These are phyloP conservation scores for Trachemys scripta DNA, from an alignment of 2,113 vertebrate species.

Conservation along the genomic window DNA sequence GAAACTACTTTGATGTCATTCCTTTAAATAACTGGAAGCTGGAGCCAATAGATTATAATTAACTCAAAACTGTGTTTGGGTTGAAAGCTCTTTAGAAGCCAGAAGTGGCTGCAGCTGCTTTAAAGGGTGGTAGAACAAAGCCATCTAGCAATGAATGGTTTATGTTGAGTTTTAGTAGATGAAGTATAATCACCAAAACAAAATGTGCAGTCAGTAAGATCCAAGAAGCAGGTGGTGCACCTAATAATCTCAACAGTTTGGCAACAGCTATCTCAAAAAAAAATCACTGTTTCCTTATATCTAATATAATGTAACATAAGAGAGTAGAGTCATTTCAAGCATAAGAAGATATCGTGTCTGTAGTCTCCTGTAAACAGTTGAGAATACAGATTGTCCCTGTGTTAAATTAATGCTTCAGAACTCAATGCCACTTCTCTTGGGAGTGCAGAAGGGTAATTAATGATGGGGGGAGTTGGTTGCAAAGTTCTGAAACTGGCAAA, in stretches of 20 bases:
- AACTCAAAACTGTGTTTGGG: slow-evolving; percentile 44
- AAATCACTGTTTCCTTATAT: not conserved
- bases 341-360: not conserved
- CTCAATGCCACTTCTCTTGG: not conserved
- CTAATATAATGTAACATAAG: not conserved
- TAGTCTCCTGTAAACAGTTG: not conserved
- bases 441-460: slow-evolving; percentile 17
- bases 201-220: slow-evolving; percentile 60
- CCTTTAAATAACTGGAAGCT: slow-evolving; percentile 53
- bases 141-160: slow-evolving; percentile 44
- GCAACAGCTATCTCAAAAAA: slow-evolving; percentile 31
- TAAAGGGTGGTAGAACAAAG: slow-evolving; percentile 51
- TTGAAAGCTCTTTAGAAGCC: slow-evolving; percentile 49
- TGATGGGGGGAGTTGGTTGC: slow-evolving; percentile 25
- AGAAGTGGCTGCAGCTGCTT: slow-evolving; percentile 58
- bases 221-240: slow-evolving; percentile 69
- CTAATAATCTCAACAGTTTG: slow-evolving; percentile 33
- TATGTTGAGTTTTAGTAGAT: slow-evolving; percentile 37
- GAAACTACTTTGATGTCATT: slow-evolving; percentile 39
- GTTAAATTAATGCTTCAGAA: slow-evolving; percentile 38
- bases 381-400: slow-evolving; percentile 1
- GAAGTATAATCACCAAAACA: slow-evolving; percentile 47
- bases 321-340: not conserved
- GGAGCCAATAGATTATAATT: slow-evolving; percentile 54
- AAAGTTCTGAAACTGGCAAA: slow-evolving; percentile 47